A percentile compares a stretch with the other conserved stretches of the same genome.
These are phyloP conservation scores for Acanthiza pusilla DNA, from an alignment of 2,797 vertebrate species.

Conservation along the genomic window DNA sequence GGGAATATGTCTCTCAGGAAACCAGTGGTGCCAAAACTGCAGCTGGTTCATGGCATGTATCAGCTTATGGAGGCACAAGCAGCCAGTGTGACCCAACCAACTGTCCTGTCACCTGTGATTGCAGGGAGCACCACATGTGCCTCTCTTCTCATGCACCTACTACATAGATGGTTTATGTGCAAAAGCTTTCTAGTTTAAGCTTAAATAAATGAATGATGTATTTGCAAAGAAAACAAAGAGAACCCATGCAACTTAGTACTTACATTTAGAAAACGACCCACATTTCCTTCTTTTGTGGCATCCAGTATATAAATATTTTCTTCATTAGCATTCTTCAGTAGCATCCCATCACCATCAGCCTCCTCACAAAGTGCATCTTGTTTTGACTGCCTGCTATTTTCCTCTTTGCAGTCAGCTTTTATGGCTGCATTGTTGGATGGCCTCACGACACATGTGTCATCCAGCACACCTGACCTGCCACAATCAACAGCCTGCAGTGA, in stretches of 20 bases:
- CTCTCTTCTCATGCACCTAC: background rate
- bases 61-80: background rate
- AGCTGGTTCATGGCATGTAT: background rate
- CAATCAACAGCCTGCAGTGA: background rate
- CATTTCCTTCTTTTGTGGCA: conserved; percentile 90
- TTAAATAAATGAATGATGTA: background rate
- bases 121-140: background rate
- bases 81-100: rapidly evolving
- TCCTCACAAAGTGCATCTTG: conserved; percentile 7
- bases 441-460: background rate
- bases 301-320: conserved; percentile 79
- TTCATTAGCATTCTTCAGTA: background rate
- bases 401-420: background rate
- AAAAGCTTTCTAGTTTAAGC: background rate
- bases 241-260: conserved; percentile 51
- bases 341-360: background rate
- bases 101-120: background rate
- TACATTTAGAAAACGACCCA: conserved; percentile 91
- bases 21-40: background rate
- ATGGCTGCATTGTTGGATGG: background rate
- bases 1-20: background rate
- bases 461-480: background rate
- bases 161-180: background rate
- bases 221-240: background rate
- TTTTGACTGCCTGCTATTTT: background rate